Evolutionary conservation across 2,888 invertebrate genomes (phyloP).

Genomic region (Metellina segmentata): DNA sequence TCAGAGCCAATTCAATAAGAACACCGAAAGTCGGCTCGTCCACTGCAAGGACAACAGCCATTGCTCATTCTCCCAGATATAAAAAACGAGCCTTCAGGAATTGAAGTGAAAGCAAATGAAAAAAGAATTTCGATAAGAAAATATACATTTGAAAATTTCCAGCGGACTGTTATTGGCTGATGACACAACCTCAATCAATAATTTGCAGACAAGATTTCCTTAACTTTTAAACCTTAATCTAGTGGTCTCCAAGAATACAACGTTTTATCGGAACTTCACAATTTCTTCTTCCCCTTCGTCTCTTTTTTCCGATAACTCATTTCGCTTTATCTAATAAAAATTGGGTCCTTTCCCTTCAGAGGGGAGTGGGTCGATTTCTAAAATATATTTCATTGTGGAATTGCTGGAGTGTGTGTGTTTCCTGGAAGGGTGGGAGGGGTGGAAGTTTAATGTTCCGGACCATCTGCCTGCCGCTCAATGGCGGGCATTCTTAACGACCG

Average conservation of each 20-base stretch:
- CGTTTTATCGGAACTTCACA: slow-evolving; percentile 23
- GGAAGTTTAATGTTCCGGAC: slow-evolving; percentile 49
- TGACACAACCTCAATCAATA: slow-evolving; percentile 43
- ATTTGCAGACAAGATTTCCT: slow-evolving; percentile 47
- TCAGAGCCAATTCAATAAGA: no score
- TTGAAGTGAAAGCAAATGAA: no score
- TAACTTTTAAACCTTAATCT: slow-evolving; percentile 53
- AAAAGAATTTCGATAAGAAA: background rate
- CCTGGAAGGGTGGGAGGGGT: background rate
- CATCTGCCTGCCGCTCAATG: slow-evolving; percentile 36
- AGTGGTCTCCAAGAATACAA: slow-evolving; percentile 44
- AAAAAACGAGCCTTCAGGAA: no score
- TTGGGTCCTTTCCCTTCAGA: slow-evolving; percentile 12
- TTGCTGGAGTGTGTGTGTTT: slow-evolving; percentile 29
- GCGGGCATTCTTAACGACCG: slow-evolving; percentile 52
- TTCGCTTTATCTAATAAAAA: slow-evolving; percentile 68
- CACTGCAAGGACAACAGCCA: no score
- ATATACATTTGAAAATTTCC: background rate
- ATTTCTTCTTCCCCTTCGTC: background rate
- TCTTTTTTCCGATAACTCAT: slow-evolving; percentile 63
- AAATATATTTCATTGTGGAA: slow-evolving; percentile 67
- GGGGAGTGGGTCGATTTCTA: slow-evolving; percentile 55
- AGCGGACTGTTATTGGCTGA: slow-evolving; percentile 34
- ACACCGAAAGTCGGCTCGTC: no score
- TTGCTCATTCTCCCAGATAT: no score